Conservation (phyloP, 2,888 invertebrate genomes). For the Drosophila acutilabella region DNA sequence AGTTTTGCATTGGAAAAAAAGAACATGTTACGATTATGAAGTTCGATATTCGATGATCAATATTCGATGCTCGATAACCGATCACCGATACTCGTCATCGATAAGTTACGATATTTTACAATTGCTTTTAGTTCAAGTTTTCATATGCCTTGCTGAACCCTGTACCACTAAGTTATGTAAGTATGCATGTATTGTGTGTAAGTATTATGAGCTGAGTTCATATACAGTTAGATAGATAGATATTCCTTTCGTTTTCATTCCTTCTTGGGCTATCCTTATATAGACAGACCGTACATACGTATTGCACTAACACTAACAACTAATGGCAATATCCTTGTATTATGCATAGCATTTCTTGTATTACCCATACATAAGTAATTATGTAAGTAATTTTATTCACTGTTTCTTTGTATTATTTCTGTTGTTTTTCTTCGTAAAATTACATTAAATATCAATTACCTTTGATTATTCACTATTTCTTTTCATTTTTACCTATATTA, state of each 20-base stretch:
- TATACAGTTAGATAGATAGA: constrained; percentile 31
- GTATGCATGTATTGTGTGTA: constrained; percentile 10
- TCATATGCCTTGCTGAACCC: constrained; percentile 34
- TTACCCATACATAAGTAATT: constrained; percentile 46
- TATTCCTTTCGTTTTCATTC: constrained; percentile 7
- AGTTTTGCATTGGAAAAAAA: constrained; percentile 61
- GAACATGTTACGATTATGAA: constrained; percentile 39
- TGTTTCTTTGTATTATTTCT: not conserved
- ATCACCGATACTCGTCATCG: not conserved
- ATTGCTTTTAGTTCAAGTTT: constrained; percentile 66
- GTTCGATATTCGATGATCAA: constrained; percentile 28
- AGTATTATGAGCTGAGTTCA: constrained; percentile 37
- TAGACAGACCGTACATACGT: constrained; percentile 34
- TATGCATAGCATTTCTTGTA: constrained; percentile 55
- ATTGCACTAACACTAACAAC: constrained; percentile 76
- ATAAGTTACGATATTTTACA: constrained; percentile 65
- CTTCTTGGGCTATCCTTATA: constrained; percentile 10
- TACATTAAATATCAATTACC: constrained; percentile 30
- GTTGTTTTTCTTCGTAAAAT: constrained; percentile 28
- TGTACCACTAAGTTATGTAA: constrained; percentile 15
- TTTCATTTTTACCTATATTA: constrained; percentile 25
- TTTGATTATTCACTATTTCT: constrained; percentile 25
- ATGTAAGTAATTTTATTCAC: constrained; percentile 20
- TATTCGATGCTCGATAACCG: constrained; percentile 32
- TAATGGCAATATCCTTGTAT: constrained; percentile 79